Base-by-base conservation (phyloP, 2,888 invertebrate species). In the Epinotia demarniana region DNA sequence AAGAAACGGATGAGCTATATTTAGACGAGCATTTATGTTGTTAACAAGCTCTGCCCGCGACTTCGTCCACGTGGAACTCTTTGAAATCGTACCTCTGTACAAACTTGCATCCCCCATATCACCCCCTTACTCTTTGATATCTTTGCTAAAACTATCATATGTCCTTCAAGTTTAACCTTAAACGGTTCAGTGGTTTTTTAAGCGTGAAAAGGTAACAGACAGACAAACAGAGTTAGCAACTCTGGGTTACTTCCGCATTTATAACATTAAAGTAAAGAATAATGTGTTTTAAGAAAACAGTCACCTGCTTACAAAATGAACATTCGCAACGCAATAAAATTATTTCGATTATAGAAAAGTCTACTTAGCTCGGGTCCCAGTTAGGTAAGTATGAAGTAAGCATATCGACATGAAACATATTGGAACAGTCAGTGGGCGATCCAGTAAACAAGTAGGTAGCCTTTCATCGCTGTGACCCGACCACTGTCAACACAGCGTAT, bases 391-490 rank as follows among this genome's bases (percentile, higher is more conserved):
- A 71, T 71, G 62, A 63, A 9, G 61, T 62, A 71, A 58, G 27
- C 57, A 53, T 53, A 19, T 53, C 33, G 39, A 33, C 33, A 60
- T 61, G 63, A 19, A 68, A 53, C 69, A 74, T 53, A 67, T 62
- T 64, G 57, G 63, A 62, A 71, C 66, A 75, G 71, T 55, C 16
- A 43, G 73, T 75, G 75, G 75, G 75, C 75, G 75, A 71, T 61
- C 67, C 61, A 57, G 72, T 66, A 67, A 72, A 75, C 66, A 75
- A 75, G 70, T 75, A 75, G 70, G 64, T 71, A 75, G 70, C 75
- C 61, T 75, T 75, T 72, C 68, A 57, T 63, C 55, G 46, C 43
- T 58, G 66, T 53, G 66, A 72, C 63, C 63, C 33, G 53, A 64
- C 53, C 66, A 67, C 67, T 75, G 75, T 75, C 75, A 75, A 75